Evolutionary conservation across 2,113 vertebrate species (phyloP).

Genomic region (Chroicocephalus ridibundus): DNA sequence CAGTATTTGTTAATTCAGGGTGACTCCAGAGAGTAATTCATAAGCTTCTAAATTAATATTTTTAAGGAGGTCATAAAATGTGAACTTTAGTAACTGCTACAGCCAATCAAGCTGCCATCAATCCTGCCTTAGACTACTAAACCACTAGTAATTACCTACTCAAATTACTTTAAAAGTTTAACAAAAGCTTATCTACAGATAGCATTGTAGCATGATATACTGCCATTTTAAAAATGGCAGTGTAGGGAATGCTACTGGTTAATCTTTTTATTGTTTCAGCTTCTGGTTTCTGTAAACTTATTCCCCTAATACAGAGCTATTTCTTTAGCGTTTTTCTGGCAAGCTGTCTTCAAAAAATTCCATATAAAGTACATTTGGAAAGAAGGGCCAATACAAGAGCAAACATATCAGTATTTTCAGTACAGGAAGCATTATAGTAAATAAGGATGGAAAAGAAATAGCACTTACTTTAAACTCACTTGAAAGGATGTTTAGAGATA

Average conservation of each 20-base stretch:
- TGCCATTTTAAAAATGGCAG: background rate
- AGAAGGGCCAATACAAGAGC: background rate
- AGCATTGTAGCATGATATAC: background rate
- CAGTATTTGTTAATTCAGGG: conserved; percentile 51
- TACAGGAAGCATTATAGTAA: background rate
- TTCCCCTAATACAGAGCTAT: background rate
- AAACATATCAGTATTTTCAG: background rate
- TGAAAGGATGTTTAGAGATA: background rate
- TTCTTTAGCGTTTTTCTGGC: background rate
- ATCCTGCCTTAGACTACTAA: conserved; percentile 21
- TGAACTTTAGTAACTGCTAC: conserved; percentile 61
- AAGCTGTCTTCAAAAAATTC: background rate
- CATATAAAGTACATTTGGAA: background rate
- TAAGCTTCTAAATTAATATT: conserved; percentile 63
- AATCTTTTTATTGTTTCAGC: background rate
- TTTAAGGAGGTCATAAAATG: conserved; percentile 61
- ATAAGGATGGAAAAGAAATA: background rate
- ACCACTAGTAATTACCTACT: conserved; percentile 25
- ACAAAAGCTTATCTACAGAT: conserved; percentile 40
- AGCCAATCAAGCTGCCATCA: conserved; percentile 53
- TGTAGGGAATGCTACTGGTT: background rate
- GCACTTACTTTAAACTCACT: background rate
- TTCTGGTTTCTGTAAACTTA: background rate
- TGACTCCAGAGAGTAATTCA: conserved; percentile 51
- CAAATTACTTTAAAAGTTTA: conserved; percentile 48